These are phyloP conservation scores for Cebuella pygmaea DNA, from an alignment of 2,797 vertebrate species.

Conservation along the genomic window DNA sequence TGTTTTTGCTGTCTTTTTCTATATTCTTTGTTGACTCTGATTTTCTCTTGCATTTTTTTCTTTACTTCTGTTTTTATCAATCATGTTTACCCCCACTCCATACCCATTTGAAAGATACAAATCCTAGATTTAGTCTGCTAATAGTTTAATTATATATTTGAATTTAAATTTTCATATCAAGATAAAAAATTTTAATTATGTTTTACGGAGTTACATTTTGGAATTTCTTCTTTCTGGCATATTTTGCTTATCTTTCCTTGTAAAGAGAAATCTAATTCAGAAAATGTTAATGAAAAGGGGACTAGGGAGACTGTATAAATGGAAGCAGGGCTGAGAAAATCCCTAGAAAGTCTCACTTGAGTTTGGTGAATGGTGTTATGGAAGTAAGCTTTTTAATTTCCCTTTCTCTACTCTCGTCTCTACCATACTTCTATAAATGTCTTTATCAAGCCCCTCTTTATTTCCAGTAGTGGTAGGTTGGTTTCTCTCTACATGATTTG, in stretches of 20 bases:
- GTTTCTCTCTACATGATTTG: background rate
- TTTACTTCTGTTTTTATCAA: background rate
- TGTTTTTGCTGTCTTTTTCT: background rate
- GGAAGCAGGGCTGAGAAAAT: background rate
- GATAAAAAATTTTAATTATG: background rate
- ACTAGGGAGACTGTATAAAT: background rate
- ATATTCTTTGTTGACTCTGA: background rate
- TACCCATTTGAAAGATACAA: background rate
- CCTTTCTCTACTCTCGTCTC: background rate
- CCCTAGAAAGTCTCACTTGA: rapidly evolving
- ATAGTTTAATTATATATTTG: background rate
- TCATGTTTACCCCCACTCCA: background rate
- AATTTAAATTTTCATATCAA: background rate
- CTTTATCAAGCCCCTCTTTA: background rate
- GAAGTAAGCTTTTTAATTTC: background rate
- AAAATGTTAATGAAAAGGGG: background rate
- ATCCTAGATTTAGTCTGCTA: background rate
- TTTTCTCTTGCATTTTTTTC: background rate
- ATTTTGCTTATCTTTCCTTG: background rate
- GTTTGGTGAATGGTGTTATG: background rate
- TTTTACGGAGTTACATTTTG: background rate
- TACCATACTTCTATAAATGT: too few species aligned
- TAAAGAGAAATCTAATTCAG: background rate
- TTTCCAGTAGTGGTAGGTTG: background rate
- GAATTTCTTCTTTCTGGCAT: background rate